Base-by-base conservation (phyloP, 2,113 vertebrate genomes). In the Loxodonta africana region DNA sequence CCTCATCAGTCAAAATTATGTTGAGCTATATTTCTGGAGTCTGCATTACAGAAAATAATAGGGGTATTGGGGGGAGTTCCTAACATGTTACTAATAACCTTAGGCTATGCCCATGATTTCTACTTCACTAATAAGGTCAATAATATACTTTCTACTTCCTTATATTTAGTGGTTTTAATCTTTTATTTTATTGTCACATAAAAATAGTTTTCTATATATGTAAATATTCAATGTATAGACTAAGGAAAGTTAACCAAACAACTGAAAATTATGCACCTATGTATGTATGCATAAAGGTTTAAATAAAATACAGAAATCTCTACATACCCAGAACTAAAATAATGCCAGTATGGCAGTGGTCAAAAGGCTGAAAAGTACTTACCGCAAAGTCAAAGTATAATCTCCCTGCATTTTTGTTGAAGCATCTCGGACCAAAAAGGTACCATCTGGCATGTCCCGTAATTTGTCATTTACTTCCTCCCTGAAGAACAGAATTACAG, bases 391-490 rank as follows among this genome's bases (percentile, higher is more conserved):
- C 98, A 99, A 98, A 15, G 99, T 99, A 91, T 99, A 99, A 98
- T 99, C 99, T 96, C 99, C 99, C 94, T 99, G 99, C 98, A 99
- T 98, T 98, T 99, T 99, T 95, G 99, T 99, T 53, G 99, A 99
- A 41, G 99, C 99, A 90, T 99, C 99, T 1, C 99, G 99, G 86
- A 99, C 99, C 98, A 99, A 97, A 98, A 99, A 99, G 6, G 99
- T 99, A 92, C 99, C 99, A 62, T 99, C 99, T 81, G 99, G 99
- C 98, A 99, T 99, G 98, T 99, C 99, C 83, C 99, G 98, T 95
- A 99, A 98, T 98, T 99, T 99, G 97, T 99, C 99, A 91, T 99
- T 99, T 88, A 99, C 99, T 97, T 99, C 99, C 91, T 99, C 99
- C 98, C 99, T 99, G 96, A 83, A 97, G 95, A 90, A 88, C 74